Evolutionary conservation across 2,113 vertebrate species (phyloP).

Genomic region (Arenaria interpres): DNA sequence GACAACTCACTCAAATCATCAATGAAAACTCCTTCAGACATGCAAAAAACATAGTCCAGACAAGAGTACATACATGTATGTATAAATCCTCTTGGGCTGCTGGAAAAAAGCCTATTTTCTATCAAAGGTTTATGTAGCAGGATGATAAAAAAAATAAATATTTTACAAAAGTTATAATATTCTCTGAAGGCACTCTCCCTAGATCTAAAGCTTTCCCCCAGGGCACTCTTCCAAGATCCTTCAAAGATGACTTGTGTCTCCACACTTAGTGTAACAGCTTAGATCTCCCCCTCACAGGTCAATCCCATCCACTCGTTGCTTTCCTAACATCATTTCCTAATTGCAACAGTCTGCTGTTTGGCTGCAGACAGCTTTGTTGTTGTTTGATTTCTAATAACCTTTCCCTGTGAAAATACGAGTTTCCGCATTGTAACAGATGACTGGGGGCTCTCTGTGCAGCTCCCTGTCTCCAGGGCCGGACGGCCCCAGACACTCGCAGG

Average conservation of each 20-base stretch:
- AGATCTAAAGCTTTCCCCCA: background rate
- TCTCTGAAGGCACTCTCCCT: background rate
- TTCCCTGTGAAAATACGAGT: background rate
- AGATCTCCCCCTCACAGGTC: background rate
- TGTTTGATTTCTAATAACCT: slow-evolving; percentile 27
- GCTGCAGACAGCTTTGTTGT: slow-evolving; percentile 53
- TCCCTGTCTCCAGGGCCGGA: background rate
- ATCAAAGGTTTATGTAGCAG: background rate
- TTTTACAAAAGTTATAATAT: background rate
- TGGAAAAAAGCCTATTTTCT: slow-evolving; percentile 17
- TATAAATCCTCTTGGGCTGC: background rate
- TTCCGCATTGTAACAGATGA: background rate
- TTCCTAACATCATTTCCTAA: slow-evolving; percentile 28
- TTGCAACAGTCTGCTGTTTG: slow-evolving; percentile 32
- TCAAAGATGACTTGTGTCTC: background rate
- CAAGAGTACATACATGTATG: background rate
- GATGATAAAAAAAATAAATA: slow-evolving; percentile 25
- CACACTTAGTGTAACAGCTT: background rate
- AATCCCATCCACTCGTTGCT: background rate
- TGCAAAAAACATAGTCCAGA: background rate
- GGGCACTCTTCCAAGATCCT: background rate
- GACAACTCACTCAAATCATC: background rate
- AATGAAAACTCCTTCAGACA: background rate
- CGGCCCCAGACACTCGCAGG: rapidly evolving
- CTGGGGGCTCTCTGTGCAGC: background rate